phyloP scores from a whole-genome alignment of 1,140 invertebrate species.

The Thereuonema tuberculata region DNA sequence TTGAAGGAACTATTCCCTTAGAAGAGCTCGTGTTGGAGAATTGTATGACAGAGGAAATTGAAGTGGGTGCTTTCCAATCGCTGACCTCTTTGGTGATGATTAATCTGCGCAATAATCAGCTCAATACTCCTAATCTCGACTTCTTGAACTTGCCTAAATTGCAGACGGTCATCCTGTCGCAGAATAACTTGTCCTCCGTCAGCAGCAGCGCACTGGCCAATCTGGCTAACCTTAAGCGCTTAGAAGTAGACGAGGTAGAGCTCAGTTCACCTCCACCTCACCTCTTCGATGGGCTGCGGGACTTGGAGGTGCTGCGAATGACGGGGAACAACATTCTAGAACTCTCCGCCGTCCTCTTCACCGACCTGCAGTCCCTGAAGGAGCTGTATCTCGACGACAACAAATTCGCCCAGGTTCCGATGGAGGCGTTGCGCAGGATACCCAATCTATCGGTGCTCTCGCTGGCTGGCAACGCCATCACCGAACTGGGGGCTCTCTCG shows the following conservation, averaged over 20 bases:
- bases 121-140: conserved; percentile 29
- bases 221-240: conserved; percentile 52
- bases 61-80: conserved; percentile 45
- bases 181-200: conserved; percentile 37
- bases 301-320: conserved; percentile 13
- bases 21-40: conserved; percentile 42
- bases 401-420: conserved; percentile 18
- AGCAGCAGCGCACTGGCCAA: conserved; percentile 51
- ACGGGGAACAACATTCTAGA: conserved; percentile 17
- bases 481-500: conserved; percentile 12
- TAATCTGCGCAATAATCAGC: conserved; percentile 54
- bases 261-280: not conserved
- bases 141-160: conserved; percentile 10
- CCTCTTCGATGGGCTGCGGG: conserved; percentile 10
- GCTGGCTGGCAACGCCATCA: conserved; percentile 19
- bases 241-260: conserved; percentile 42
- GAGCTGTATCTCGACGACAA: conserved; percentile 26
- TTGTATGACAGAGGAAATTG: conserved; percentile 44
- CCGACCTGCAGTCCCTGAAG: conserved; percentile 17
- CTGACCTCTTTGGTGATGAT: conserved; percentile 50
- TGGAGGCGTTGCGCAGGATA: conserved; percentile 47
- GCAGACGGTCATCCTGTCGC: conserved; percentile 9
- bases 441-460: conserved; percentile 45
- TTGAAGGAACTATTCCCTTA: conserved; percentile 44
- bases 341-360: conserved; percentile 17